Evolutionary conservation across 35 echinoderm and acorn worm species (phyloP), one percentile per base, ranked within the genome.

Genomic region (Patiria miniata): DNA sequence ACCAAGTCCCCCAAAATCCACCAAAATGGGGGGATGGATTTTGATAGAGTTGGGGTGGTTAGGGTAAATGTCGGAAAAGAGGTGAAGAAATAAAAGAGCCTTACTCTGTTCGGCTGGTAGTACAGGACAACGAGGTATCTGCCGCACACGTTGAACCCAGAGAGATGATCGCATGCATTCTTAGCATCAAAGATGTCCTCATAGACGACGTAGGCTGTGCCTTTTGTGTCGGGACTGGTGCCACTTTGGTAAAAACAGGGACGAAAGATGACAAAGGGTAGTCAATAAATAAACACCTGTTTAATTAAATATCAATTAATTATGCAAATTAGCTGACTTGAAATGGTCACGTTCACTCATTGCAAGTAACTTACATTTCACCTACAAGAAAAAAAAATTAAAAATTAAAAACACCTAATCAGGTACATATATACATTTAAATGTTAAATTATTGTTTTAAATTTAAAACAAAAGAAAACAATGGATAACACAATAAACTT

Each of bases 121-220:
- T 98, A 94, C 23, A 94, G 89, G 23, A 98, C 96, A 7, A 98
- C 93, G 17, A 98, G 87, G 77, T 98, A 98, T 52, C 96, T 87
- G 37, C 89, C 92, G 51, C 92, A 98, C 18, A 98, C 96, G 52
- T 98, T 98, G 82, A 98, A 98, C 17, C 96, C 96, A 39, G 96
- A 98, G 26, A 98, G 77, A 81, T 98, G 96, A 61, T 98, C 96
- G 52, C 96, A 98, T 1, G 96, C 92, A 85, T 94, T 98, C 78
- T 98, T 98, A 56, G 96, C 92, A 90, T 98, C 92, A 83, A 98
- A 98, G 73, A 98, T 98, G 73, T 98, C 96, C 80, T 98, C 96
- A 83, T 98, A 98, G 1, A 98, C 83, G 6, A 98, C 96, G 79
- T 98, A 98, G 21, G 96, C 96, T 79, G 96, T 98, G 0, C 96